Percentiles rank a stretch among this genome's conserved stretches.
Conservation (phyloP, 30 jellyfish, hydroid and myxozoan genomes). For the Cassiopea andromeda region DNA sequence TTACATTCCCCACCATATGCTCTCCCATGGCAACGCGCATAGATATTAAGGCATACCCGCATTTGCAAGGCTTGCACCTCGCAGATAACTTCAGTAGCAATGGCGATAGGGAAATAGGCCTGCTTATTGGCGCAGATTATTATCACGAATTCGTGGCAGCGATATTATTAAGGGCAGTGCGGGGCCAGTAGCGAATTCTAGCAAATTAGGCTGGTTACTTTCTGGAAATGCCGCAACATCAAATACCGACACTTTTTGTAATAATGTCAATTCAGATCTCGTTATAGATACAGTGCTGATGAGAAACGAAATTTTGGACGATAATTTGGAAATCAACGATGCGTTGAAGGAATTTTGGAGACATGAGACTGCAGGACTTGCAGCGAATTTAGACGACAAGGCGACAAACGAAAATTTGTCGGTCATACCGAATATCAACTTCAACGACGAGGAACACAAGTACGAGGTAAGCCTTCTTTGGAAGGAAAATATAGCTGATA, state of each 20-base stretch:
- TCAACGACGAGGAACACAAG: background rate
- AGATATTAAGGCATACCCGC: background rate
- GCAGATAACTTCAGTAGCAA: conserved; percentile 2
- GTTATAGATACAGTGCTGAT: background rate
- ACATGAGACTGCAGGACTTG: conserved; percentile 41
- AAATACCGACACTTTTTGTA: background rate
- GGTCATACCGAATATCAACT: conserved; percentile 16
- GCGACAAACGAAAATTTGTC: background rate
- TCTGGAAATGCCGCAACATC: conserved; percentile 1
- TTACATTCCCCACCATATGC: conserved; percentile 24
- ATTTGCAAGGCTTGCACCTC: conserved; percentile 16
- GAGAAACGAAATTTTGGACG: background rate
- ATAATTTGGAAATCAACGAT: background rate
- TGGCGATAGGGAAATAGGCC: background rate
- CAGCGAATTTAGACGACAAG: conserved; percentile 4
- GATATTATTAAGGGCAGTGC: conserved; percentile 46
- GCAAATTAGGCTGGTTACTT: conserved; percentile 63
- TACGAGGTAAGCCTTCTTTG: conserved; percentile 46
- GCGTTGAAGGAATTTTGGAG: conserved; percentile 27
- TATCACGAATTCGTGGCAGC: conserved; percentile 46
- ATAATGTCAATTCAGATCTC: background rate
- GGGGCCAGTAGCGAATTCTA: conserved; percentile 58
- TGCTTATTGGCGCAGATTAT: conserved; percentile 58
- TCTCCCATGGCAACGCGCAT: conserved; percentile 35
- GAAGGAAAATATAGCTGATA: conserved; percentile 23